Evolutionary conservation across 2,797 vertebrate genomes (phyloP).

Genomic region (Oreonectes daqikongensis): DNA sequence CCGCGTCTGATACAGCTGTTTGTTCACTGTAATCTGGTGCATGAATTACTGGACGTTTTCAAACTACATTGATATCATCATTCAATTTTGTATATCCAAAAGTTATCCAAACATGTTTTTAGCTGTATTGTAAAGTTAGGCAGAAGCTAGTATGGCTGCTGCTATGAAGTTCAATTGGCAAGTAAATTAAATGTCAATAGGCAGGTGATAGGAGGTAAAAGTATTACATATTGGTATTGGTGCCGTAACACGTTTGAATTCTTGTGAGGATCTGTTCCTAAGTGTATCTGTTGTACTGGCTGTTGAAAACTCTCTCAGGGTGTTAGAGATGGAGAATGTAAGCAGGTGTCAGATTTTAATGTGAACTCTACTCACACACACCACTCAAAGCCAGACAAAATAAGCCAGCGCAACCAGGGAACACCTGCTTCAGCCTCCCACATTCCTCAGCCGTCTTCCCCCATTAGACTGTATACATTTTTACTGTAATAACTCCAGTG

Average conservation of each 20-base stretch:
- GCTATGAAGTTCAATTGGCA: background rate
- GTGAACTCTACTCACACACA: constrained; percentile 9
- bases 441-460: constrained; percentile 42
- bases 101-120: too few relatives aligned
- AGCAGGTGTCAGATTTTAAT: constrained; percentile 36
- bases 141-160: background rate
- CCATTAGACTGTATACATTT: constrained; percentile 31
- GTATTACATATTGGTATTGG: too few relatives aligned
- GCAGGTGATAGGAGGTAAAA: too few relatives aligned
- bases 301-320: background rate
- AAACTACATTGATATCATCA: background rate
- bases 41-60: constrained; percentile 23
- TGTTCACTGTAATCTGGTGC: constrained; percentile 8
- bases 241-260: background rate
- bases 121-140: too few relatives aligned
- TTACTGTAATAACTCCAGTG: constrained; percentile 12
- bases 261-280: background rate
- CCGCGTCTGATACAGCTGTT: constrained; percentile 7
- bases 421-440: constrained; percentile 42
- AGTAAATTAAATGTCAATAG: background rate
- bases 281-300: background rate
- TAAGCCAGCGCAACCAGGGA: constrained; percentile 35
- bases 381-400: constrained; percentile 48
- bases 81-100: background rate
- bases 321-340: constrained; percentile 30